These are phyloP conservation scores for Balaeniceps rex DNA, from an alignment of 2,113 vertebrate species.

Conservation along the genomic window DNA sequence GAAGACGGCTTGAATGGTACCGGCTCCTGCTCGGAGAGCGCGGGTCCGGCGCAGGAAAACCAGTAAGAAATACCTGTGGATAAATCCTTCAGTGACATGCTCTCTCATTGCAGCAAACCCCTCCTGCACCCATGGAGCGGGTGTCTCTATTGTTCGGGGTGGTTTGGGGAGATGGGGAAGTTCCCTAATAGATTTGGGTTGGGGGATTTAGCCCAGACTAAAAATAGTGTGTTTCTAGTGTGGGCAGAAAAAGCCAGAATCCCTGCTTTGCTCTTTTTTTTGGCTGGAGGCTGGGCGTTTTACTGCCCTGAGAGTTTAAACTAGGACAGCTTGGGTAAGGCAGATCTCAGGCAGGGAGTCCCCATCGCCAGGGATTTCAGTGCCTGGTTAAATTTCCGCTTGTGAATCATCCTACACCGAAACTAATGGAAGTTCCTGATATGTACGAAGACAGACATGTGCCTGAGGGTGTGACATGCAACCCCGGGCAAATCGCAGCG, in stretches of 20 bases:
- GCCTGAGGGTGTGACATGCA: neutral
- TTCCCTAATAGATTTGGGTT: neutral
- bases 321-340: neutral
- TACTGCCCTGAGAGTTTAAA: neutral
- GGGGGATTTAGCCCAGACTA: neutral
- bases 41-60: constrained; percentile 8
- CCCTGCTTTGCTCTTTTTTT: neutral
- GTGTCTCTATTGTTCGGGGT: neutral
- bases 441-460: fast-evolving
- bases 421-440: neutral
- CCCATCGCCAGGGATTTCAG: neutral
- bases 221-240: neutral
- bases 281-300: neutral
- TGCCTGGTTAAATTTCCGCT: neutral
- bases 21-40: neutral
- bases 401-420: fast-evolving
- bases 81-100: neutral
- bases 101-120: neutral
- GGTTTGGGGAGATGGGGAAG: neutral
- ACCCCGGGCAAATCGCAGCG: fast-evolving
- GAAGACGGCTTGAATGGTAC: constrained; percentile 2
- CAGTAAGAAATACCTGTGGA: neutral
- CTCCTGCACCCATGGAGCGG: fast-evolving
- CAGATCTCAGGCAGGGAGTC: neutral
- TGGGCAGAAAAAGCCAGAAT: neutral